Evolutionary conservation across 1,140 invertebrate genomes (phyloP), one percentile per base, ranked within the genome.

Genomic region (Geopemphigus sp.): DNA sequence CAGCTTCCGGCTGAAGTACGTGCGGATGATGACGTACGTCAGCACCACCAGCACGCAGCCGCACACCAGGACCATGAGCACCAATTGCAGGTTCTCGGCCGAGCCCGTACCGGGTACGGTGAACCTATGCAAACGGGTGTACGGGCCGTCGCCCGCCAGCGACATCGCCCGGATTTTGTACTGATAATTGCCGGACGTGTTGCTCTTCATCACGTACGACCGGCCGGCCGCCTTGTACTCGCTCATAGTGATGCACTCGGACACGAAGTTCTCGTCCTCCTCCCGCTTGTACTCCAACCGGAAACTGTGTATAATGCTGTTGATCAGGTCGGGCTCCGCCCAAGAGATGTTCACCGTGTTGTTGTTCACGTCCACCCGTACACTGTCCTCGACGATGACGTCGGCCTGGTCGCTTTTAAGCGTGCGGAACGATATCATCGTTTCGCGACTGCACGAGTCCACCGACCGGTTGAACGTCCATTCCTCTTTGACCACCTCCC

Each of bases 281-380:
- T 39, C 73, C 0, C 68, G 74, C 12, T 63, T 57, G 45, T 83
- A 83, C 81, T 91, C 89, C 39, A 98, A 90, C 63, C 90, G 88
- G 85, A 95, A 97, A 0, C 90, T 90, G 2, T 95, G 87, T 56
- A 97, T 91, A 29, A 93, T 87, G 0, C 95, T 94, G 85, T 98
- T 98, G 0, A 95, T 94, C 74, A 90, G 85, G n/a, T 83, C 80
- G 0, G 95, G 95, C 47, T 81, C 56, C 5, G 57, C 22, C 83
- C 83, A 84, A 22, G 32, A 80, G 14, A 84, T 73, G 24, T 72
- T 63, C 22, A 81, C 80, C 29, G 81, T 83, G 74, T 80, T 80
- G 73, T 83, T 83, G 10, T 80, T 63, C 0, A 80, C 80, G 45
- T 73, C 50, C 1, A 76, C 56, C 0, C 39, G 53, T 39, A 81